Conservation (phyloP, 2,888 invertebrate species). For the Drosophila testacea region DNA sequence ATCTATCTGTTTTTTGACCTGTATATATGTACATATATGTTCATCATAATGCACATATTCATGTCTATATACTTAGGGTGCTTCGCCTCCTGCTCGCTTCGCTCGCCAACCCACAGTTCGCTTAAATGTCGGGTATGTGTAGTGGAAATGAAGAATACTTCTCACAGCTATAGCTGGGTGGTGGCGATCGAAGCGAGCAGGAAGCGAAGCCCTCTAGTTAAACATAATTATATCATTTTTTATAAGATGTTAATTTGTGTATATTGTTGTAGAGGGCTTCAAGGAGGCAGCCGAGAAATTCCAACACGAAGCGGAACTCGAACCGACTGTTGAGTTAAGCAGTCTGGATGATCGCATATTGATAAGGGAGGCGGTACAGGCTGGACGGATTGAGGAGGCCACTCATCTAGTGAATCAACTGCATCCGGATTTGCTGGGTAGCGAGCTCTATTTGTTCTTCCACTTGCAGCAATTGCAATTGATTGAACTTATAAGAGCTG, state of each 20-base stretch:
- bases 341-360: constrained; percentile 96
- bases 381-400: constrained; percentile 96
- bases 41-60: no score
- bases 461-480: constrained; percentile 90
- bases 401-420: constrained; percentile 96
- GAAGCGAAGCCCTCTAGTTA: no score
- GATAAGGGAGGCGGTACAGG: constrained; percentile 97
- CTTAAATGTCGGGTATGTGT: no score
- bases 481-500: constrained; percentile 86
- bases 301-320: constrained; percentile 95
- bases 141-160: no score
- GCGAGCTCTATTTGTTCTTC: constrained; percentile 97
- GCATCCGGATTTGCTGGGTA: constrained; percentile 97
- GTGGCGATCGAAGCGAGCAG: no score
- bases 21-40: neutral
- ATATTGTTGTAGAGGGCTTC: constrained; percentile 90
- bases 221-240: no score
- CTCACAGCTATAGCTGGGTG: no score
- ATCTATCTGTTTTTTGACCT: neutral
- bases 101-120: no score
- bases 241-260: no score
- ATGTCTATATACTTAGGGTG: no score
- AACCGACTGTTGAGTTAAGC: constrained; percentile 91
- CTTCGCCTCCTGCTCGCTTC: no score
- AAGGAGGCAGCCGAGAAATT: constrained; percentile 99